Percentiles rank a stretch among this genome's conserved stretches.
These are phyloP conservation scores for Caenorhabditis panamensis DNA, from an alignment of 2,888 invertebrate genomes.

Conservation along the genomic window DNA sequence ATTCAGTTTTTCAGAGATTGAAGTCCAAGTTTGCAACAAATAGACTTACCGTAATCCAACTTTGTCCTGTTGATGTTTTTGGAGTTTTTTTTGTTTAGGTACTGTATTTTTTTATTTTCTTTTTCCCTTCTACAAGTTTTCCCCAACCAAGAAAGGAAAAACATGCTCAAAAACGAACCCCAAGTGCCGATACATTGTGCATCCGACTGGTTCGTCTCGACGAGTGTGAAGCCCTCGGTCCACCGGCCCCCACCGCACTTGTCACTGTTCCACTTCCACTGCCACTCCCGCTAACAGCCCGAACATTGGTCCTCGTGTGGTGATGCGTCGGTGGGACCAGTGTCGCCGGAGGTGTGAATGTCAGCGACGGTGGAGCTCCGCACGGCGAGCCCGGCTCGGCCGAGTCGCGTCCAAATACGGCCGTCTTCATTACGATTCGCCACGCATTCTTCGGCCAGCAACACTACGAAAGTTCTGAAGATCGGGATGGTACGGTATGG, in stretches of 20 bases:
- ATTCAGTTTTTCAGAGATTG: too few species aligned
- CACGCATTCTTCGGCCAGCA: conserved; percentile 21
- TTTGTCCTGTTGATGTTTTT: too few species aligned
- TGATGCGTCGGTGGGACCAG: conserved; percentile 68
- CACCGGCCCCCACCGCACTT: conserved; percentile 48
- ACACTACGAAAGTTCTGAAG: conserved; percentile 10
- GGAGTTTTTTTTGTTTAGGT: background rate
- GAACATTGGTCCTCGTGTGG: conserved; percentile 31
- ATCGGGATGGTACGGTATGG: background rate
- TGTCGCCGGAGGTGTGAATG: conserved; percentile 77
- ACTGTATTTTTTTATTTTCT: too few species aligned
- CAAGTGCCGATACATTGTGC: conserved; percentile 72
- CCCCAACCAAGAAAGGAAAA: too few species aligned
- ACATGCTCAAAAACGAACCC: conserved; percentile 59
- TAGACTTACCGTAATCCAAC: too few species aligned
- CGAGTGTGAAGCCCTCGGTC: conserved; percentile 49
- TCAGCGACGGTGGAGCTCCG: conserved; percentile 75
- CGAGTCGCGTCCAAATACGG: conserved; percentile 75
- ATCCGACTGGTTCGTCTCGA: conserved; percentile 73
- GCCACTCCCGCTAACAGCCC: conserved; percentile 25
- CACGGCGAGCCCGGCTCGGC: conserved; percentile 69
- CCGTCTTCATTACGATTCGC: conserved; percentile 74
- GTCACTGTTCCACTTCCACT: conserved; percentile 30
- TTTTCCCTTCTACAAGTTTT: background rate
- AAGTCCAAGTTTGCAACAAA: too few species aligned